Base-by-base conservation (phyloP, 2,113 vertebrate species). In the Oceanites oceanicus region DNA sequence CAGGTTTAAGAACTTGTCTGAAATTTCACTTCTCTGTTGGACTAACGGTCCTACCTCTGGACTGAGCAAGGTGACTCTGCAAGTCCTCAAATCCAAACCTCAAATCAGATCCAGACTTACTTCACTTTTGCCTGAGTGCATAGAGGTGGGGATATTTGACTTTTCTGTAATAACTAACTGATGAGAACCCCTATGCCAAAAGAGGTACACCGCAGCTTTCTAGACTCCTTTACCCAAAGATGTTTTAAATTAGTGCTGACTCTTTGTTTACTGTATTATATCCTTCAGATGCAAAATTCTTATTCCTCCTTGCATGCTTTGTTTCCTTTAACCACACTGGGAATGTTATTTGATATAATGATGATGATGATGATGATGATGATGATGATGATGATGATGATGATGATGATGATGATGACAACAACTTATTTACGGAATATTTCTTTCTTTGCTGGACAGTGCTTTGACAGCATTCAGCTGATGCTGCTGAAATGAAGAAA, bases 41-140 rank as follows among this genome's bases (percentile, higher is more conserved):
- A 32, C 2, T 40, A 29, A 61, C 55, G 1, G 4, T 52, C 8
- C 8, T 77, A 0, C 11, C 3, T n/a, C 36, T 47, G 74, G 15
- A 17, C 10, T 55, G 8, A 73, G 7, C 5, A 19, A 25, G 12
- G 15, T 67, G 4, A 11, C 11, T 53, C 42, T 36, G 3, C 32
- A 92, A 40, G 13, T 1, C 12, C 18, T 45, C 18, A 45, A 10
- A 45, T 91, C 13, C 7, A 90, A 77, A 66, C 6, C 3, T 50
- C 29, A 63, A 7, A 74, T 58, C 19, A 44, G 11, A 50, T 36
- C 18, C 27, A 88, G 18, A 16, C 11, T 55, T n/a, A 53, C 0
- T 45, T 62, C 4, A 19, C 9, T 82, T 90, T 50, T 45, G 6
- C 13, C 25, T 55, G 34, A 49, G 17, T 45, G 4, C 5, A 23